Base-by-base conservation (phyloP, 1,140 invertebrate species). In the Lasioglossum albipes region DNA sequence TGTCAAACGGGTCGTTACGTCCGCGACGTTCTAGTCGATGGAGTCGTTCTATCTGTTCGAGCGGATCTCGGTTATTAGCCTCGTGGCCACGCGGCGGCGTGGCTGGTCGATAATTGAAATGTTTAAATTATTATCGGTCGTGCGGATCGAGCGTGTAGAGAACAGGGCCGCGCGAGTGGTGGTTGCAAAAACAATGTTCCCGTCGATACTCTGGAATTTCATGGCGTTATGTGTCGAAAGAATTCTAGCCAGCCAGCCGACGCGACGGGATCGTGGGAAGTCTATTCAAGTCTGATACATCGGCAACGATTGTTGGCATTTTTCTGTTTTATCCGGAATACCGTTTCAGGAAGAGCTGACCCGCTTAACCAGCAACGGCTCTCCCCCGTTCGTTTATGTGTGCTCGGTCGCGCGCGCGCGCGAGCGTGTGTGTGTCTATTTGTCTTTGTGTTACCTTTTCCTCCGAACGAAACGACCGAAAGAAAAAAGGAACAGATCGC, bases 401-500 rank as follows among this genome's bases (percentile, higher is more conserved):
- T 18, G 16, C 41, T 10, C 2, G 9, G 0, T 27, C 49, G 16
- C 41, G 5, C 41, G 49, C 49, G 49, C n/a, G 49, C 10, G 16
- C 13, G 49, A 12, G 12, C 22, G 61, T 62, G 5, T 22, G 22
- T 31, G 27, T 16, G 59, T 27, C 31, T 65, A 42, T 22, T 31
- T 16, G 52, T 16, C 16, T 5, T 16, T 20, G 2, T 5, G 73
- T 81, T 81, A 61, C 49, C 81, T 52, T 79, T 74, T 79, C 73
- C 16, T 70, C 5, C 13, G 20, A 12, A 52, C 54, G 59, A 77
- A 71, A 66, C 71, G 49, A 71, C 57, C 45, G 81, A 81, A 83
- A 70, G 54, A 83, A 75, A 54, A 54, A 81, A 80, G 71, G 71
- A 89, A 59, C 79, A 65, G 65, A 83, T 83, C 79, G 70, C 64